Percentiles rank a stretch among this genome's conserved stretches.
phyloP scores from a whole-genome alignment of 2,113 vertebrate species.

The Pluvialis apricaria region DNA sequence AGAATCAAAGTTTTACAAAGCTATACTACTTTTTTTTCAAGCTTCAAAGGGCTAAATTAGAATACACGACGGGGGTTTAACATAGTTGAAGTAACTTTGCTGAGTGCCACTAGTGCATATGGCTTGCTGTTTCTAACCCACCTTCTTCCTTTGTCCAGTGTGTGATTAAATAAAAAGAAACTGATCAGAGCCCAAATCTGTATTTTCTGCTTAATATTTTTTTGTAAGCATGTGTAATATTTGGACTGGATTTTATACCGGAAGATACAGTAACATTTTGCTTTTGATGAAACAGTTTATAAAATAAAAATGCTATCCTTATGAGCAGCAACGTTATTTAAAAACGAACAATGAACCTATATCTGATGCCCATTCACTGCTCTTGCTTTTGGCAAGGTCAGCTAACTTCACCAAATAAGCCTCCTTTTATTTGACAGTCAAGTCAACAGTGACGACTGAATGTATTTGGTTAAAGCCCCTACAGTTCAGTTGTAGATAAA shows the following conservation, averaged over 20 bases:
- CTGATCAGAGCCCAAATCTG: accelerated
- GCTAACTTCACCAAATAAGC: not conserved
- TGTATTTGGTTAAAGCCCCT: not conserved
- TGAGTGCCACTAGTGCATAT: not conserved
- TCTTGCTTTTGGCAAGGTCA: slow-evolving; percentile 34
- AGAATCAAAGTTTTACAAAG: not conserved
- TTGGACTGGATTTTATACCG: not conserved
- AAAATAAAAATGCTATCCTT: not conserved
- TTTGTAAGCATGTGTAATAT: not conserved
- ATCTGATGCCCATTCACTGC: not conserved
- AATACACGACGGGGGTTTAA: not conserved
- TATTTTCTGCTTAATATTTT: not conserved
- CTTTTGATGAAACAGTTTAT: not conserved
- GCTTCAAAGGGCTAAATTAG: not conserved
- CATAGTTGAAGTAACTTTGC: not conserved
- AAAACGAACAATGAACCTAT: not conserved
- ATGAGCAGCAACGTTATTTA: not conserved
- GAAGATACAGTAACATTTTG: not conserved
- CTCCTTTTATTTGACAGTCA: not conserved
- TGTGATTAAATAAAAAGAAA: not conserved
- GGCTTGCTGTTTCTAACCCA: not conserved
- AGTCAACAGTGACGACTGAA: not conserved
- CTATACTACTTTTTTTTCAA: not conserved
- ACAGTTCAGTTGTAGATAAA: not conserved
- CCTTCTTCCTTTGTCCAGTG: not conserved